These are phyloP conservation scores for Microcebus murinus DNA, from an alignment of 2,113 vertebrate genomes.

Conservation along the genomic window DNA sequence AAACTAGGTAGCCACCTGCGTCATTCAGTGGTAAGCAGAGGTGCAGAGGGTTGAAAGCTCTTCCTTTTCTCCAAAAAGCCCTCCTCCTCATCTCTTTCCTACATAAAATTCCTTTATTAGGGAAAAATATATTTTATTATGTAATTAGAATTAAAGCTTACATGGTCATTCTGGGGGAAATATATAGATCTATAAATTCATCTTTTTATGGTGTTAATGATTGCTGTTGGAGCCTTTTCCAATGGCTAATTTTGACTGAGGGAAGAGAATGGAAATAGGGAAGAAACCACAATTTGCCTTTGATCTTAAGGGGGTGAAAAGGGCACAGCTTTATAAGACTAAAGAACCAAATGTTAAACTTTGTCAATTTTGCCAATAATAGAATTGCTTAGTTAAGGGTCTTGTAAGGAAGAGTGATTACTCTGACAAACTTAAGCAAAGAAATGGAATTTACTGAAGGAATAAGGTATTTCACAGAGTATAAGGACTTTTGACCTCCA, in stretches of 20 bases:
- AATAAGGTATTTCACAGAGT: not conserved
- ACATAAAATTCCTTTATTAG: not conserved
- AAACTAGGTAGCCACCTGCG: not conserved
- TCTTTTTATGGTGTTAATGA: not conserved
- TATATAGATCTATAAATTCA: not conserved
- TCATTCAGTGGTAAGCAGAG: not conserved
- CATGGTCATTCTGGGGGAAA: not conserved
- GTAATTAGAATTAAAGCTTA: not conserved
- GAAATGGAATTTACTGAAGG: not conserved
- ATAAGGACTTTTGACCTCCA: not conserved
- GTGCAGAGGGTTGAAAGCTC: too few species aligned
- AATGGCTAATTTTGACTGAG: not conserved
- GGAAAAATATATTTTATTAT: not conserved
- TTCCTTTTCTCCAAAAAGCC: not conserved
- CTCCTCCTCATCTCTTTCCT: not conserved
- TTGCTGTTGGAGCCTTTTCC: not conserved
- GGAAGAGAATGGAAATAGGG: not conserved
- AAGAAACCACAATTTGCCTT: not conserved
- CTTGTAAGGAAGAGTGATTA: not conserved
- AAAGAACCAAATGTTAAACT: not conserved
- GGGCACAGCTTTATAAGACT: not conserved
- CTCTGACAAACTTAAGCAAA: not conserved
- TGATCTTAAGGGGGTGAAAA: not conserved
- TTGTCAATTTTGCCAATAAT: not conserved
- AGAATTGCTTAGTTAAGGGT: not conserved